phyloP scores from a whole-genome alignment of 1,140 invertebrate genomes.

The Drosophila arizonae region DNA sequence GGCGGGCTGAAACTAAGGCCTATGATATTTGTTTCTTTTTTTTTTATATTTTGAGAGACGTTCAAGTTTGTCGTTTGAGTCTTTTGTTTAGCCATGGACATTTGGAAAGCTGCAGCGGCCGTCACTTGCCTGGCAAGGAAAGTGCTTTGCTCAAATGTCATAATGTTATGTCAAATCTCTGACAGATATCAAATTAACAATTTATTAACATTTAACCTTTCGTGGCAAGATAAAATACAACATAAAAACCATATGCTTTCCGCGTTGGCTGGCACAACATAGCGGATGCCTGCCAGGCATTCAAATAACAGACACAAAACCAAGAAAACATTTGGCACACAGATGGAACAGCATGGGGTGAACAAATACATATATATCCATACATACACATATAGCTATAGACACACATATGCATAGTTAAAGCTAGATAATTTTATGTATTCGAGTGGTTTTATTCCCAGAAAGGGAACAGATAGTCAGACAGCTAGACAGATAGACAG shows the following conservation, averaged over 20 bases:
- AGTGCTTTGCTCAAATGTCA: slow-evolving; percentile 60
- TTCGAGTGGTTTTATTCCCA: not conserved
- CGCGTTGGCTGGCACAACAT: slow-evolving; percentile 26
- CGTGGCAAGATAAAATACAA: slow-evolving; percentile 24
- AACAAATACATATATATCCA: not conserved
- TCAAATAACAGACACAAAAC: slow-evolving; percentile 39
- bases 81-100: slow-evolving; percentile 43
- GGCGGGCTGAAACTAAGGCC: slow-evolving; percentile 27
- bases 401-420: not conserved
- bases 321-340: slow-evolving; percentile 56
- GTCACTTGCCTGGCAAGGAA: slow-evolving; percentile 43
- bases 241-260: slow-evolving; percentile 27
- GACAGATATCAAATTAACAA: slow-evolving; percentile 71
- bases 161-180: slow-evolving; percentile 49
- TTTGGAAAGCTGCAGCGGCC: slow-evolving; percentile 29
- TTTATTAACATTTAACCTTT: slow-evolving; percentile 73
- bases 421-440: not conserved
- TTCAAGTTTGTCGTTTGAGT: slow-evolving; percentile 45
- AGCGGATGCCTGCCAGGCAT: slow-evolving; percentile 50
- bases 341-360: slow-evolving; percentile 22
- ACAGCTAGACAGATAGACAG: not conserved
- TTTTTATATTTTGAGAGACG: slow-evolving; percentile 15
- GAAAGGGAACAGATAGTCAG: slow-evolving; percentile 17
- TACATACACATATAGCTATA: not conserved
- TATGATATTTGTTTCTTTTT: slow-evolving; percentile 36